A percentile compares a stretch with the other conserved stretches of the same genome.
These are phyloP conservation scores for Toxotes jaculatrix DNA, from an alignment of 2,113 vertebrate genomes.

Conservation along the genomic window DNA sequence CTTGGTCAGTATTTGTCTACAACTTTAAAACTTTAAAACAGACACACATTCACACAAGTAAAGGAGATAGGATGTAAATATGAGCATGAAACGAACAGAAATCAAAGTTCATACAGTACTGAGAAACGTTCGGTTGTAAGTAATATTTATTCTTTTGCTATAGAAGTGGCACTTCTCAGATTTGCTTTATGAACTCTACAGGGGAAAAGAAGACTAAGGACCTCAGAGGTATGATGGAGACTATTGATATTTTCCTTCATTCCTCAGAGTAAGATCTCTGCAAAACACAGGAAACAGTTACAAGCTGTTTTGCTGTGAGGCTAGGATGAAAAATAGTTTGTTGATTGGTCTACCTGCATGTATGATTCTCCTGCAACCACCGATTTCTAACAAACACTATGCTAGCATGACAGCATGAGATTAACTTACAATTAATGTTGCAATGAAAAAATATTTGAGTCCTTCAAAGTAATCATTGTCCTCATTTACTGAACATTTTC, in stretches of 20 bases:
- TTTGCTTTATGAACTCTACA: background rate
- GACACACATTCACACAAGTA: background rate
- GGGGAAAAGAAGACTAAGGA: background rate
- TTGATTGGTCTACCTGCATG: background rate
- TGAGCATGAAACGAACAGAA: background rate
- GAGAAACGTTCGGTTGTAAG: background rate
- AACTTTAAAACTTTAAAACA: background rate
- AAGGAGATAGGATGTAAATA: background rate
- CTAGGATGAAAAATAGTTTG: background rate
- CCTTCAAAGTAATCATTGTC: slow-evolving; percentile 6
- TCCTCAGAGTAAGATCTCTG: slow-evolving; percentile 36
- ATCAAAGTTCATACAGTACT: background rate
- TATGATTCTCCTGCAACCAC: background rate
- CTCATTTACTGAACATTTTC: slow-evolving; percentile 33
- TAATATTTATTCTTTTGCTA: background rate
- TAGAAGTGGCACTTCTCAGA: background rate
- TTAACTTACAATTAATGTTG: background rate
- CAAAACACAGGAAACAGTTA: slow-evolving; percentile 34
- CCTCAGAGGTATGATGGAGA: background rate
- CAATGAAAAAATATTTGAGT: background rate
- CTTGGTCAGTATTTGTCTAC: background rate
- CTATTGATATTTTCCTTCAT: slow-evolving; percentile 49
- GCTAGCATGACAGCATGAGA: background rate
- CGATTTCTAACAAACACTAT: background rate
- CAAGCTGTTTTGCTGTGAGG: slow-evolving; percentile 40